phyloP scores from a whole-genome alignment of 1,140 invertebrate species.

The Dendrolimus punctatus region DNA sequence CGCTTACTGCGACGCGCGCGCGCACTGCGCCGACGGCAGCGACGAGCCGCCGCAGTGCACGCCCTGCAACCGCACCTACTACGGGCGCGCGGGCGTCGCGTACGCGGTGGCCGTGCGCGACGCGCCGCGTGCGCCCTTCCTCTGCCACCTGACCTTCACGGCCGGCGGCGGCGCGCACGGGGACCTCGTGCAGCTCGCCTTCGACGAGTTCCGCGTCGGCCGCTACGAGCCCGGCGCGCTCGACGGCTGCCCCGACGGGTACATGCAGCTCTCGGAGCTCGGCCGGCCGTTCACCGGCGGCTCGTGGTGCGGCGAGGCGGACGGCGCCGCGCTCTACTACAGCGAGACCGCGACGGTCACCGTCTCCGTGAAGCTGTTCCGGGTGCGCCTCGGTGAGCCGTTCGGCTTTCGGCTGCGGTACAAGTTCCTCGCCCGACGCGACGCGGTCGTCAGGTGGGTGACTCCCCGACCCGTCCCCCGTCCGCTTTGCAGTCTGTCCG shows the following conservation, averaged over 20 bases:
- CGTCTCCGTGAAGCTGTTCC: slow-evolving; percentile 83
- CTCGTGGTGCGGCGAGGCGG: slow-evolving; percentile 86
- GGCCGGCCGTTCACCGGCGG: slow-evolving; percentile 86
- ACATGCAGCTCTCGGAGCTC: slow-evolving; percentile 86
- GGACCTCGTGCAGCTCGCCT: slow-evolving; percentile 87
- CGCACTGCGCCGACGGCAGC: slow-evolving; percentile 87
- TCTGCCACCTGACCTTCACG: slow-evolving; percentile 91
- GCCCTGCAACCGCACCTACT: slow-evolving; percentile 91
- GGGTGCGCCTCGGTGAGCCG: slow-evolving; percentile 76
- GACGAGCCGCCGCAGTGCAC: slow-evolving; percentile 88
- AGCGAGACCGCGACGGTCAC: slow-evolving; percentile 88
- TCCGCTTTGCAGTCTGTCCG: neutral
- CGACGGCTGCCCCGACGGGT: slow-evolving; percentile 85
- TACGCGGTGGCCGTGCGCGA: slow-evolving; percentile 83
- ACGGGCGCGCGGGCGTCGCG: slow-evolving; percentile 87
- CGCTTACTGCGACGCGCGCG: slow-evolving; percentile 86
- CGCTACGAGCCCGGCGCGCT: slow-evolving; percentile 78
- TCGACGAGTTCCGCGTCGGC: slow-evolving; percentile 88
- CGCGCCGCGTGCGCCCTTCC: slow-evolving; percentile 83
- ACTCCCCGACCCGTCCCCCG: slow-evolving; percentile 30
- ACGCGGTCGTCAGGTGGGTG: slow-evolving; percentile 76
- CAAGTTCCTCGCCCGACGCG: slow-evolving; percentile 55
- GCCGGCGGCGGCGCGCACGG: slow-evolving; percentile 88
- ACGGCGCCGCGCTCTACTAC: slow-evolving; percentile 85
- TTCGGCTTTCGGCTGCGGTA: slow-evolving; percentile 86